A percentile compares a stretch with the other conserved stretches of the same genome.
Evolutionary conservation across 2,113 vertebrate genomes (phyloP).

Genomic region (Mastomys natalensis): DNA sequence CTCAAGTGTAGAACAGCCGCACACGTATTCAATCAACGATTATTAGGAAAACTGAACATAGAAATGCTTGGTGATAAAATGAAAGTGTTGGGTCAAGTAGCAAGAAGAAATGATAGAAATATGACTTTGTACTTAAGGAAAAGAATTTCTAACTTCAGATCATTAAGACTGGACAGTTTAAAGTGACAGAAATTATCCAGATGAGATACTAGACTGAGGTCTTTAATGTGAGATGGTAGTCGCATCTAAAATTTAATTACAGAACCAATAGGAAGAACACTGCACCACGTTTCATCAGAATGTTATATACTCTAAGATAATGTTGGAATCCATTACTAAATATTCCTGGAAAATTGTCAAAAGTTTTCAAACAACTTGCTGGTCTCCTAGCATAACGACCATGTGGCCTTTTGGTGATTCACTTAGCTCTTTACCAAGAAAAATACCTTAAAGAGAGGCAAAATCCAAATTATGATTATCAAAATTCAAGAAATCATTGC

Average conservation of each 20-base stretch:
- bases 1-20: background rate
- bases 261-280: background rate
- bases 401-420: background rate
- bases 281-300: background rate
- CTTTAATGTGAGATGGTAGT: background rate
- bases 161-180: background rate
- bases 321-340: slow-evolving; percentile 4
- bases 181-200: background rate
- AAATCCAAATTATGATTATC: slow-evolving; percentile 12
- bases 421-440: slow-evolving; percentile 3
- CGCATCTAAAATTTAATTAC: slow-evolving; percentile 4
- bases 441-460: background rate
- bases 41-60: background rate
- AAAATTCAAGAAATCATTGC: background rate
- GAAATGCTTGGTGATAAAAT: background rate
- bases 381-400: background rate
- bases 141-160: background rate
- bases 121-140: background rate
- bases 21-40: background rate
- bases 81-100: background rate
- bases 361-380: slow-evolving; percentile 39
- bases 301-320: background rate
- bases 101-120: background rate
- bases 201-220: background rate
- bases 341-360: slow-evolving; percentile 52